Base-by-base conservation (phyloP, 2,113 vertebrate genomes). In the Eurypyga helias region DNA sequence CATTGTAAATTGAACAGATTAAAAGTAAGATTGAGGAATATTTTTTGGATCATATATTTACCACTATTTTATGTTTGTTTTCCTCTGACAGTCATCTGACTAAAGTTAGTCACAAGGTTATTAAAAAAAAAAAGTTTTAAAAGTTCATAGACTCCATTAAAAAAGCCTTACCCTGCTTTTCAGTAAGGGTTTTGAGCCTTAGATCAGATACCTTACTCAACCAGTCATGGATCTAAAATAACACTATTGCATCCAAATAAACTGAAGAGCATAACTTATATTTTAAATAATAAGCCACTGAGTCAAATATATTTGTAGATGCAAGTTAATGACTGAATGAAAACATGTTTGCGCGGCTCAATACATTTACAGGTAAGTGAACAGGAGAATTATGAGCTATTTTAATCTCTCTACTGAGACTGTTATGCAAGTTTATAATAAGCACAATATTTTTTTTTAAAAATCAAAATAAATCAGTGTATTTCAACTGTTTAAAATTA, bases 351-450 rank as follows among this genome's bases (percentile, higher is more conserved):
- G 26, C 89, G 20, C 34, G 5, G 54, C 2, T 64, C 5, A 29
- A 4, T 60, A 6, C 5, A 34, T 64, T 72, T 46, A 69, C 15
- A 52, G 8, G 29, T 43, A 48, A 0, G 0, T 28, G 38, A 83
- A 72, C 10, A 52, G 82, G 78, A 78, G 8, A 69, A 36, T 4
- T 12, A 83, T 0, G 0, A 52, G 13, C 3, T 48, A 46, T 51
- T 79, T 88, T 85, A 36, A 20, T 61, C 9, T 58, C n/a, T 85
- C 8, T 48, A 7, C 3, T 9, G 25, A 91, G 6, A 16, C 48
- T 7, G 9, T 89, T 77, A 29, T 64, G 6, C 11, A 88, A 58
- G 2, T 43, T 81, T 69, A 18, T 18, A 18, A 5, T 7, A 85
- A 88, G 21, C 7, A 62, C 7, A 60, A 3, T 33, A 80, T 60